These are phyloP conservation scores for Phymorhynchus buccinoides DNA, from an alignment of 1,140 invertebrate species.

Conservation along the genomic window DNA sequence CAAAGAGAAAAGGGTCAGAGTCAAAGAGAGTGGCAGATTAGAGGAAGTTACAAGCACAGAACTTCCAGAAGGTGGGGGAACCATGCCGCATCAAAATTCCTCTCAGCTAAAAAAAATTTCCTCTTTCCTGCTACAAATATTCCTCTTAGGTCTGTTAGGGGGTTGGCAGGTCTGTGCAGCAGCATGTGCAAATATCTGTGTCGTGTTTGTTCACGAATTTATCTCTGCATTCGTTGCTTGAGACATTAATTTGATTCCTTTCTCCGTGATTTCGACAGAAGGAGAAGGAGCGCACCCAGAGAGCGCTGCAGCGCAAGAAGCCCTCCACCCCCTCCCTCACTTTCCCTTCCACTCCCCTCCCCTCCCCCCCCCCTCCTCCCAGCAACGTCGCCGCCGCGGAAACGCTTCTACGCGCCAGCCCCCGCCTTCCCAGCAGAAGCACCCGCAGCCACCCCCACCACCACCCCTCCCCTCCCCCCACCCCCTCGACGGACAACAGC, in stretches of 20 bases:
- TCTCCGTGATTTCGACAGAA: constrained; percentile 7
- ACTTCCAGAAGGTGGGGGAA: too few species aligned
- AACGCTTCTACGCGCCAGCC: not conserved
- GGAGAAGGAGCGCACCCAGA: constrained; percentile 7
- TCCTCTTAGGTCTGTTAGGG: too few species aligned
- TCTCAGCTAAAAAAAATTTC: too few species aligned
- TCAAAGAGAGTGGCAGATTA: too few species aligned
- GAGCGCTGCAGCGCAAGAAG: constrained; percentile 11
- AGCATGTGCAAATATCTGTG: not conserved
- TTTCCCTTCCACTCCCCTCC: too few species aligned
- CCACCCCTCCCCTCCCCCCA: not conserved
- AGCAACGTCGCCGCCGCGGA: not conserved
- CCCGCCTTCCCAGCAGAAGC: not conserved
- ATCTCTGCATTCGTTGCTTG: not conserved
- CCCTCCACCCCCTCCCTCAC: not conserved
- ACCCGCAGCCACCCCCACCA: not conserved
- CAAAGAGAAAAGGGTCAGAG: too few species aligned
- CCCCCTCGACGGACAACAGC: too few species aligned
- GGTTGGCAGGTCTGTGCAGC: too few species aligned
- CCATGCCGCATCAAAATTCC: too few species aligned
- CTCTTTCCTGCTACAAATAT: too few species aligned
- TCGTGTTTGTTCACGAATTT: not conserved
- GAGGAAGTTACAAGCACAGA: too few species aligned
- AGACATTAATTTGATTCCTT: too few species aligned
- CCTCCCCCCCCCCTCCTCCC: not conserved